Conservation (phyloP, 2,113 vertebrate species). For the Noturus placidus region DNA sequence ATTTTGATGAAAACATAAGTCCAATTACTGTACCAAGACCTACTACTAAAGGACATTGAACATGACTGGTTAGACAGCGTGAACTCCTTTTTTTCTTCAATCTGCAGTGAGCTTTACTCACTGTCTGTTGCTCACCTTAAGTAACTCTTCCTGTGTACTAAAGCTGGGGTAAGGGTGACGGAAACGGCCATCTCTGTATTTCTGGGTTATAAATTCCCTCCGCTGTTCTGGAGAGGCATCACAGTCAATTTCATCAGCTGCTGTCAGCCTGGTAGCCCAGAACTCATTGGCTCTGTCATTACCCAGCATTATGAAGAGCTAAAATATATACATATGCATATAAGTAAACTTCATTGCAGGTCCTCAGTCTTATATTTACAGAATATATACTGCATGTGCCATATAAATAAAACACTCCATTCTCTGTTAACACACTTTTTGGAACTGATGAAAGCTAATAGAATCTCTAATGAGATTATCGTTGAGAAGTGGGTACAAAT, state of each 20-base stretch:
- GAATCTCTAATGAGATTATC: neutral
- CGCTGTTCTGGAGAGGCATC: conserved; percentile 77
- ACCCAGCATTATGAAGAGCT: conserved; percentile 95
- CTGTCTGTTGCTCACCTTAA: conserved; percentile 77
- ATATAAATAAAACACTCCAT: neutral
- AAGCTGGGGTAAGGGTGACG: conserved; percentile 79
- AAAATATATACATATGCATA: neutral
- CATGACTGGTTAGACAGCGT: neutral
- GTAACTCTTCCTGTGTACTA: conserved; percentile 81
- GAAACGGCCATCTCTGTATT: conserved; percentile 86
- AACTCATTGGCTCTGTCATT: conserved; percentile 91
- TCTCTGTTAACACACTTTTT: neutral
- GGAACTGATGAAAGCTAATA: neutral
- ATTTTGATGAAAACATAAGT: neutral
- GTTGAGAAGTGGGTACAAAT: neutral
- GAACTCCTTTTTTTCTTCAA: neutral
- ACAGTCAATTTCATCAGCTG: conserved; percentile 72
- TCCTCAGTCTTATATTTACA: neutral
- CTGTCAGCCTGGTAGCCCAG: conserved; percentile 80
- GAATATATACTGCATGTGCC: neutral
- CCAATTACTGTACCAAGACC: neutral
- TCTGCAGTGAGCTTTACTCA: neutral
- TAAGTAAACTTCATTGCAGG: conserved; percentile 42
- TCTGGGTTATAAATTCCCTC: conserved; percentile 83
- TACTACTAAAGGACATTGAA: neutral